Percentiles rank a stretch among this genome's conserved stretches.
Conservation (phyloP, 2,113 vertebrate species). For the Atractosteus spatula region DNA sequence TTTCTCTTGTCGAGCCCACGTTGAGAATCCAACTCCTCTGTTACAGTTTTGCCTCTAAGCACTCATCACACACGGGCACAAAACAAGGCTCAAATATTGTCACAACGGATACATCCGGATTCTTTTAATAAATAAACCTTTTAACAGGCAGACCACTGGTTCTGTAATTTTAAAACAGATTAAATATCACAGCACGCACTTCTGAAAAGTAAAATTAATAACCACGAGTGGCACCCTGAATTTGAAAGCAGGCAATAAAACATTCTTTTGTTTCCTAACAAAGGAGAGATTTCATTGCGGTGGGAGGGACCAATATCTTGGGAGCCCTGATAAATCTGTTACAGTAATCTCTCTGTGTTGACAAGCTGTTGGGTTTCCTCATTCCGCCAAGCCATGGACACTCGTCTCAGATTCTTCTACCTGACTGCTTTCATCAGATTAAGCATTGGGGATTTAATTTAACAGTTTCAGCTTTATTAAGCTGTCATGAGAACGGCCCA, state of each 20-base stretch:
- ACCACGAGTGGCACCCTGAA: too few species aligned
- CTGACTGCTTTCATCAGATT: conserved; percentile 61
- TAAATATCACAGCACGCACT: too few species aligned
- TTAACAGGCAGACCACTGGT: too few species aligned
- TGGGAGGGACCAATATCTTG: conserved; percentile 15
- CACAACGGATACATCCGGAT: too few species aligned
- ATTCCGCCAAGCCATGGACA: conserved; percentile 48
- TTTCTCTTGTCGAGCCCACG: conserved; percentile 19
- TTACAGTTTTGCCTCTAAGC: too few species aligned
- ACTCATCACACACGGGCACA: too few species aligned
- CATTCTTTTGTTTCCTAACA: conserved; percentile 34
- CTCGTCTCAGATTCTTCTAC: conserved; percentile 52
- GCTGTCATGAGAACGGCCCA: conserved; percentile 64
- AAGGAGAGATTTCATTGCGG: conserved; percentile 14
- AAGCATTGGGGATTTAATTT: conserved; percentile 76
- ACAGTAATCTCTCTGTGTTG: conserved; percentile 43
- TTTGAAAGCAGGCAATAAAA: not conserved
- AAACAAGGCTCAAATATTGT: too few species aligned
- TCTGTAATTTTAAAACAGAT: too few species aligned
- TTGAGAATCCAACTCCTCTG: not conserved
- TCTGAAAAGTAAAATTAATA: too few species aligned
- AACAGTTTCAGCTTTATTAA: conserved; percentile 80
- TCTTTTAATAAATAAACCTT: too few species aligned
- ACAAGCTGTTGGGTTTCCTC: conserved; percentile 51
- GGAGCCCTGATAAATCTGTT: conserved; percentile 28